Base-by-base conservation (phyloP, 2,113 vertebrate genomes). In the Platichthys stellatus region DNA sequence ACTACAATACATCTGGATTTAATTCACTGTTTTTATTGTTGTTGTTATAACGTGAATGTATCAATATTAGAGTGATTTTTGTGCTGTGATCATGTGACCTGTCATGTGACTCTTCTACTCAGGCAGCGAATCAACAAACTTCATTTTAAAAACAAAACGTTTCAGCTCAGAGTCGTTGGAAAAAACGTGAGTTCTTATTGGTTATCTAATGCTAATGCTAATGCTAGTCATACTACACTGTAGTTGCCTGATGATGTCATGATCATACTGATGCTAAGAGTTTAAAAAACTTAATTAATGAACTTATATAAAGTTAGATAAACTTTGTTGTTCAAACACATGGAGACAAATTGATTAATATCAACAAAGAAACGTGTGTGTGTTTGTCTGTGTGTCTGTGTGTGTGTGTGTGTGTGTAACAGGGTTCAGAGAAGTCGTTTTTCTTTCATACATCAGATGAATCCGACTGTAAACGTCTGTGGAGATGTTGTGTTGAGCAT, bases 81-180 rank as follows among this genome's bases (percentile, higher is more conserved):
- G 21, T 57, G 15, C 23, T 49, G 12, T 35, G 60, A 18, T 20
- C 47, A 51, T 51, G 47, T 51, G 47, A 51, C 47, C n/a, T 26
- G 1, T 67, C 40, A 66, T 49, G 18, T 54, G 23, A 47, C 47
- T 86, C 67, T 78, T 12, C 40, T 72, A 60, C 85, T 49, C 90
- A 98, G 97, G 97, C 96, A 96, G 84, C 95, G 95, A 91, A 97
- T 98, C 88, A 96, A 94, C 4, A 98, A 97, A 90, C 94, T 98
- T 81, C 96, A 97, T 85, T 98, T 97, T 90, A 98, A 96, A 85
- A 95, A 97, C 80, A 94, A 95, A 28, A 96, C 96, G 20, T 98
- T 97, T 91, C 96, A 98, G 88, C 94, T 98, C 60, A 92, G 96
- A 90, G 96, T 97, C 31, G 58, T 95, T 74, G 95, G 96, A 59